Percentiles rank a stretch among this genome's conserved stretches.
Evolutionary conservation across 1,140 invertebrate species (phyloP).

Genomic region (Camponotus pennsylvanicus): DNA sequence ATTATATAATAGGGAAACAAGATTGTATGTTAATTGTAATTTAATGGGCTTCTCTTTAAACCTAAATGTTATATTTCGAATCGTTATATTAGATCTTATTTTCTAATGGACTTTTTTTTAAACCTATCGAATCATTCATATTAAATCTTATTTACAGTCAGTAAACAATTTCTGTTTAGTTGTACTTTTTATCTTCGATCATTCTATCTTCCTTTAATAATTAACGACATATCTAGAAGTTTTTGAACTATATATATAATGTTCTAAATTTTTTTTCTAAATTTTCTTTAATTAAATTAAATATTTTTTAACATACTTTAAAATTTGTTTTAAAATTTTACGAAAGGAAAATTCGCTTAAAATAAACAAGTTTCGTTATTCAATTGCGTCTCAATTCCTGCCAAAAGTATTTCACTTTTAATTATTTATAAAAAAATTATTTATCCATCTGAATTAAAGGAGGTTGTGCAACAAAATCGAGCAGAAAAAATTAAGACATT

Average conservation of each 20-base stretch:
- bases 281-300: not conserved
- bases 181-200: not conserved
- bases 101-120: no score
- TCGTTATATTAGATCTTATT: no score
- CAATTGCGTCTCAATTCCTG: not conserved
- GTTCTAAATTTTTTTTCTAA: not conserved
- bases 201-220: not conserved
- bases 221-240: not conserved
- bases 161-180: not conserved
- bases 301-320: not conserved
- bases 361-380: not conserved
- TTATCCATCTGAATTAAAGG: not conserved
- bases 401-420: not conserved
- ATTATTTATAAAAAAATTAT: constrained; percentile 25
- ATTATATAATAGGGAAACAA: not conserved
- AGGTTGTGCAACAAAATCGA: no score
- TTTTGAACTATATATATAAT: not conserved
- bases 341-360: not conserved
- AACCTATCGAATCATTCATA: no score
- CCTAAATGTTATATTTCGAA: not conserved
- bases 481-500: no score
- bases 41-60: not conserved
- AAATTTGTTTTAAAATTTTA: constrained; percentile 1
- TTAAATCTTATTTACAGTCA: not conserved
- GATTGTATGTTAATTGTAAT: constrained; percentile 13